Percentiles rank a stretch among this genome's conserved stretches.
Evolutionary conservation across 2,797 vertebrate species (phyloP).

Genomic region (Typhlichthys subterraneus): DNA sequence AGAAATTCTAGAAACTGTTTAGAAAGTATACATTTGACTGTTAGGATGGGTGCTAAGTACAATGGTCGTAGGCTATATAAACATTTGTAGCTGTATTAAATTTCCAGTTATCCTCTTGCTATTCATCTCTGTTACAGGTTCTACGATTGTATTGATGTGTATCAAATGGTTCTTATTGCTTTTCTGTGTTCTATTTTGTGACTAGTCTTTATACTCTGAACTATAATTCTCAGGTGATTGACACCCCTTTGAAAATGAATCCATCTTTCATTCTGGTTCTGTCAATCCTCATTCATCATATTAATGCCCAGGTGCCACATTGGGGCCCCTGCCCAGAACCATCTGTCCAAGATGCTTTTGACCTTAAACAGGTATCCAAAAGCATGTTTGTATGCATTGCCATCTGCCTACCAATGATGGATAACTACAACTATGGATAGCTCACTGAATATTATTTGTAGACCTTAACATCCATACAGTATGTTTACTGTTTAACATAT

Average conservation of each 20-base stretch:
- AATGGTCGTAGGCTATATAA: no score
- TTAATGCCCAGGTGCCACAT: conserved; percentile 75
- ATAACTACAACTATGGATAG: background rate
- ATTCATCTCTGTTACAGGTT: no score
- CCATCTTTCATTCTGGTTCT: conserved; percentile 41
- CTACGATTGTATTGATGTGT: no score
- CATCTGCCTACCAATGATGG: background rate
- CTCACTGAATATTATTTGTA: background rate
- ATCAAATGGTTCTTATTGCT: background rate
- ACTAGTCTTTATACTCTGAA: background rate
- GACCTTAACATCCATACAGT: no score
- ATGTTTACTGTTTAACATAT: no score
- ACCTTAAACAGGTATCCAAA: conserved; percentile 78
- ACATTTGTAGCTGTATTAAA: no score
- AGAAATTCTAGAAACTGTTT: background rate
- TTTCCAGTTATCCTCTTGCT: no score
- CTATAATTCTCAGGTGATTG: conserved; percentile 27
- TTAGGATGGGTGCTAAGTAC: no score
- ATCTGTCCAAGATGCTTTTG: conserved; percentile 73
- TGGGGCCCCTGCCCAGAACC: conserved; percentile 82
- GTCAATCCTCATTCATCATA: conserved; percentile 53
- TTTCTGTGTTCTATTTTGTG: background rate
- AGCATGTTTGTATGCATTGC: background rate
- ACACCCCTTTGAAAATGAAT: conserved; percentile 55
- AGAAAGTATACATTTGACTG: conserved; percentile 7